Evolutionary conservation across 2,888 invertebrate species (phyloP).

Genomic region (Iphiclides podalirius): DNA sequence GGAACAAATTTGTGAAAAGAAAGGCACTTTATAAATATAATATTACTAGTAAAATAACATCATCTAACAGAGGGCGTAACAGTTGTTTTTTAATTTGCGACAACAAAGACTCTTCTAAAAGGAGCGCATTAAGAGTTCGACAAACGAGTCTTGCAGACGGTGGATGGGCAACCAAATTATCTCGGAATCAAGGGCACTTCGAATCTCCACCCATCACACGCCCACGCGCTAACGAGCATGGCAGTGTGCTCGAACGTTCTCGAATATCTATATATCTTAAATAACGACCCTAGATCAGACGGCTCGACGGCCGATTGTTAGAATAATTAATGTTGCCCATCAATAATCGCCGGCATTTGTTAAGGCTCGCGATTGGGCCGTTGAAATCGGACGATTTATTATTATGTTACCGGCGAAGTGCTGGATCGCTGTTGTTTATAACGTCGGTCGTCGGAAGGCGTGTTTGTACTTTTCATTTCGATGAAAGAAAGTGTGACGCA

Average conservation of each 20-base stretch:
- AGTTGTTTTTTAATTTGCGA: neutral
- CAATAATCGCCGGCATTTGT: slow-evolving; percentile 8
- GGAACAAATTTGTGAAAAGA: neutral
- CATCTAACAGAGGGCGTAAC: too few relatives aligned
- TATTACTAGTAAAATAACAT: too few relatives aligned
- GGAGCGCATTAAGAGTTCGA: slow-evolving; percentile 11
- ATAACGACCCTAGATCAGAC: slow-evolving; percentile 14
- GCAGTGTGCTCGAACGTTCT: neutral
- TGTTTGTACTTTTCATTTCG: neutral
- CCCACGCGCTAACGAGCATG: slow-evolving; percentile 21
- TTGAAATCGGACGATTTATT: slow-evolving; percentile 8
- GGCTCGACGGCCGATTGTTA: neutral
- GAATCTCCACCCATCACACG: slow-evolving; percentile 19
- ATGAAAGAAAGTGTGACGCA: too few relatives aligned
- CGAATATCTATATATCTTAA: slow-evolving; percentile 11
- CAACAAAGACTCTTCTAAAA: too few relatives aligned
- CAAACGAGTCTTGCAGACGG: too few relatives aligned
- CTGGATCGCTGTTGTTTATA: neutral
- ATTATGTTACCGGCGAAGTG: neutral
- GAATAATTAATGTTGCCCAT: slow-evolving; percentile 11
- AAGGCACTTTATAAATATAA: neutral
- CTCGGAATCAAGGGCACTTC: slow-evolving; percentile 36
- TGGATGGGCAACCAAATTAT: slow-evolving; percentile 45
- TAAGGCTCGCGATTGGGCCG: slow-evolving; percentile 1
- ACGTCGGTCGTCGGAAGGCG: neutral